Base-by-base conservation (phyloP, 2,888 invertebrate genomes). In the Gibbula magus region DNA sequence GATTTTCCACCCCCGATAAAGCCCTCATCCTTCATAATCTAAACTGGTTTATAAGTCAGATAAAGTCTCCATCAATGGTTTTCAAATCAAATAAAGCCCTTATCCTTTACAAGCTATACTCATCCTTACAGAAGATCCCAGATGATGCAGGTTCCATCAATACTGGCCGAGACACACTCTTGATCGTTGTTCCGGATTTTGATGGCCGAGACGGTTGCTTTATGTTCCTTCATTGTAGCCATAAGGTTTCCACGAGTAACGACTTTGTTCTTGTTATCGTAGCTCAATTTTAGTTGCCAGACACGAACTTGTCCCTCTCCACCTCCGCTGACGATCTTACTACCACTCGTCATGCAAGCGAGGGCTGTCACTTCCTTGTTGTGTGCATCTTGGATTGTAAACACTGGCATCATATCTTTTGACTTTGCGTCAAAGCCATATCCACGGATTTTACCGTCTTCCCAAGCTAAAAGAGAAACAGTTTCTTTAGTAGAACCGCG, bases 61-160 rank as follows among this genome's bases (percentile, higher is more conserved):
- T 10, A 45, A 45, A 4, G 8, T 13, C 45, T 8, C 4, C 1
- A 10, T 45, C 45, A 45, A 10, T 4, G 1, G 45, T 45, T 1
- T 45, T 4, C 45, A 8, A 8, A 45, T 10, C 13, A 45, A 10
- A 8, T 7, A 5, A 35, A 5, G 35, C 4, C n/a, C n/a, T 5
- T 35, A 35, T 35, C 35, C 7, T 35, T 35, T 35, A 3, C 3
- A 35, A 5, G 3, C 35, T 35, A 5, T 35, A 3, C 35, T 35
- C 7, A 56, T 61, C 89, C 93, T 94, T 91, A 96, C 96, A 95
- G 93, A 25, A 98, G 94, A 91, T 98, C 96, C 98, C 98, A 98
- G 83, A 98, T 95, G 85, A 98, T 97, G 91, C 97, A 97, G 3
- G 97, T 96, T 16, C 98, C 98, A 93, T 98, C 98, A 0, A 96